Conservation (phyloP, 2,113 vertebrate species). For the Natator depressus region DNA sequence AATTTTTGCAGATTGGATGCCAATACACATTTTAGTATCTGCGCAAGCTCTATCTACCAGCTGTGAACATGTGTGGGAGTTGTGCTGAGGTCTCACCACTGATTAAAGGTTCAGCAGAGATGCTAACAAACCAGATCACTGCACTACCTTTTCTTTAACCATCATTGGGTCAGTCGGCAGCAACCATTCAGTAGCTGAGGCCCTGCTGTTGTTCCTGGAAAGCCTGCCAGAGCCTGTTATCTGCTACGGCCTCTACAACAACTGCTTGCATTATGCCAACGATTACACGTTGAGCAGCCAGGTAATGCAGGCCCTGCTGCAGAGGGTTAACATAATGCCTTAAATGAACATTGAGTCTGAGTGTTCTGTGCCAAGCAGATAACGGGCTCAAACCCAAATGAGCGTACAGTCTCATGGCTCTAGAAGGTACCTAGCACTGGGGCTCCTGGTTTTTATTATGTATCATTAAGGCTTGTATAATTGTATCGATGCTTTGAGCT, state of each 20-base stretch:
- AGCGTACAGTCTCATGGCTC: neutral
- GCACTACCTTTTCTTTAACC: slow-evolving; percentile 75
- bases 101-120: neutral
- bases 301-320: slow-evolving; percentile 67
- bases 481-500: neutral
- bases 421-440: neutral
- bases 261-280: slow-evolving; percentile 83
- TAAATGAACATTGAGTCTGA: neutral
- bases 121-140: rapidly evolving
- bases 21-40: too few relatives aligned
- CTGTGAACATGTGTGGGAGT: neutral
- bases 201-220: slow-evolving; percentile 94
- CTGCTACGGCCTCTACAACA: slow-evolving; percentile 84
- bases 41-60: neutral
- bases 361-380: too few relatives aligned
- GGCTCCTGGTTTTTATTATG: neutral
- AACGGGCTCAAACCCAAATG: neutral
- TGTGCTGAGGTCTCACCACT: neutral
- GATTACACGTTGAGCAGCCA: slow-evolving; percentile 84
- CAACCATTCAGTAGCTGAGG: slow-evolving; percentile 95
- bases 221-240: slow-evolving; percentile 95
- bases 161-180: slow-evolving; percentile 83
- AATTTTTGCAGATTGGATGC: too few relatives aligned
- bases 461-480: neutral
- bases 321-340: rapidly evolving